Evolutionary conservation across 2,888 invertebrate genomes (phyloP).

Genomic region (Smittia aterrima): DNA sequence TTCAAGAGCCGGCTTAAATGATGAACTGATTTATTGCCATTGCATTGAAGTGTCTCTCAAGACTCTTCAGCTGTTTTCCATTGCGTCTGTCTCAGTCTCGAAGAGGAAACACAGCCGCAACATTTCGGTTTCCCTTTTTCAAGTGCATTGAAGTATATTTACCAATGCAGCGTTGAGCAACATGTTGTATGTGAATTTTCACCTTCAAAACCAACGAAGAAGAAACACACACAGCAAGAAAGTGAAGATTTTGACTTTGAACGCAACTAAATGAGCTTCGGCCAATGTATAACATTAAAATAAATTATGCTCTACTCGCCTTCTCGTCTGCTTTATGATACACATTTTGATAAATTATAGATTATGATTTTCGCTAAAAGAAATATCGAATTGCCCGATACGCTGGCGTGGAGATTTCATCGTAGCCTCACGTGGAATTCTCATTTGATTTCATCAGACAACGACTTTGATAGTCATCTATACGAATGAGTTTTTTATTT

Average conservation of each 20-base stretch:
- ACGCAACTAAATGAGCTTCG: conserved; percentile 18
- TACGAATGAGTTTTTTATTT: conserved; percentile 1
- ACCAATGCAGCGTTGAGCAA: conserved; percentile 21
- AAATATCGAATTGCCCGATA: not conserved
- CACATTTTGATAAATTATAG: conserved; percentile 36
- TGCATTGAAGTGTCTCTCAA: not conserved
- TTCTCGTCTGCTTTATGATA: conserved; percentile 3
- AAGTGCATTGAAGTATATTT: conserved; percentile 19
- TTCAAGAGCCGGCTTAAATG: not conserved
- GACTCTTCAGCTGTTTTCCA: too few relatives aligned
- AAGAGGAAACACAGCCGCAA: too few relatives aligned
- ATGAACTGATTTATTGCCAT: conserved; percentile 7
- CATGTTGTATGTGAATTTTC: conserved; percentile 26
- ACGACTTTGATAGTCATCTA: conserved; percentile 20
- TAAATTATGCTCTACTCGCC: conserved; percentile 31
- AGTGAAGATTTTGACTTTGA: conserved; percentile 25
- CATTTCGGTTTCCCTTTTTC: conserved; percentile 2
- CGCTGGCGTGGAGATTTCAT: not conserved
- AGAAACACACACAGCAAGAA: conserved; percentile 22
- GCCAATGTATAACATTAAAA: conserved; percentile 35
- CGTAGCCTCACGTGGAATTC: not conserved
- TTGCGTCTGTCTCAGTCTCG: too few relatives aligned
- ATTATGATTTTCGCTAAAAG: conserved; percentile 7
- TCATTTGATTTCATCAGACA: conserved; percentile 20
- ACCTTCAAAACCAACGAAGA: conserved; percentile 39